Evolutionary conservation across 2,888 invertebrate genomes (phyloP), one percentile per base, ranked within the genome.

Genomic region (Noctua comes): DNA sequence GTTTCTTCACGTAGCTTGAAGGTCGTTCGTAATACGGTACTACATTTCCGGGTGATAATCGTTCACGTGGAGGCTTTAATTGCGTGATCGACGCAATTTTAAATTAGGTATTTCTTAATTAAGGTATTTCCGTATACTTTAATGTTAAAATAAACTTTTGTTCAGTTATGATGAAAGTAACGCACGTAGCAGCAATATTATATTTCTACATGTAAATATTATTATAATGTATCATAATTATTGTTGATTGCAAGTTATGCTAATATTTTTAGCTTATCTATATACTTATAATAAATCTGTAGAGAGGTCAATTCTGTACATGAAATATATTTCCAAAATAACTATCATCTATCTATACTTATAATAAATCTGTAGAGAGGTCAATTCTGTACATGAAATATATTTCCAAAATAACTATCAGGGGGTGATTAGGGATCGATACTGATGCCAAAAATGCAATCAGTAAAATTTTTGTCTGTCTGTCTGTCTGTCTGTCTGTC

Each of bases 11-110:
- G 62, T 70, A 68, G 70, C 48, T 70, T 59, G 62, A 82, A 82
- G 85, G 85, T 68, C 62, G 43, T 13, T 46, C 51, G 40, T 66
- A 51, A n/a, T 46, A 46, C 54, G 24, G 54, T 70, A 59, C 65
- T 66, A 71, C 51, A 69, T 64, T 83, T 86, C 78, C 80, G 68
- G 62, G 27, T 68, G 54, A 77, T 78, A 82, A 88, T 84, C 68
- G 78, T 77, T 79, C 70, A 72, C 51, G 72, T 66, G 40, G 57
- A 77, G 59, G 59, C 54, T 69, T 73, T 70, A 48, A 79, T 85
- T 74, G 79, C 88, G 80, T 83, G 85, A 78, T 76, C 68, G 82
- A 59, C 54, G 75, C 59, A 66, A 64, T 80, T 86, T 73, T 74
- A 77, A 78, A 78, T 57, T 68, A 3, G 24, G 16, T 2, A 40